These are phyloP conservation scores for Phyllostomus discolor DNA, from an alignment of 2,113 vertebrate species.

Conservation along the genomic window DNA sequence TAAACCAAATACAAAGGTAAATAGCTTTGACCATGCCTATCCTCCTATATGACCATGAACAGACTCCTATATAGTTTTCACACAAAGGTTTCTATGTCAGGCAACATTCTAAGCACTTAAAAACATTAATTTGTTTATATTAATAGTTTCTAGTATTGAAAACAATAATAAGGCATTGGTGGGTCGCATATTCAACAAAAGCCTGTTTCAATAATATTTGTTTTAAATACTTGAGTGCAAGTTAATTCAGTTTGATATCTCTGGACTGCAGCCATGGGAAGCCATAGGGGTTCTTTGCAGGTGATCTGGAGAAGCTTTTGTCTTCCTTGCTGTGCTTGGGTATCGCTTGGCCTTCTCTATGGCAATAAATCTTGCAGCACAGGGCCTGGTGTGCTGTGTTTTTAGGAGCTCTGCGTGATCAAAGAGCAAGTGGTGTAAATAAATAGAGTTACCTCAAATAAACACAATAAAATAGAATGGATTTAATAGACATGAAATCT, in stretches of 20 bases:
- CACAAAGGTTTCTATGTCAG: not conserved
- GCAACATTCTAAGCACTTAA: not conserved
- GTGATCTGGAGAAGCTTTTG: not conserved
- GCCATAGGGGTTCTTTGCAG: conserved; percentile 3
- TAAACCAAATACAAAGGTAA: not conserved
- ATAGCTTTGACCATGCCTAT: not conserved
- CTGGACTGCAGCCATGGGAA: not conserved
- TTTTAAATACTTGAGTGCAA: conserved; percentile 16
- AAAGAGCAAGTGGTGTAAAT: conserved; percentile 48
- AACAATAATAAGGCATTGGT: not conserved
- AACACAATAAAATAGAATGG: conserved; percentile 29
- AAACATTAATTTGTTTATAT: not conserved
- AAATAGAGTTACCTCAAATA: conserved; percentile 35
- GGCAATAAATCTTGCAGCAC: conserved; percentile 31
- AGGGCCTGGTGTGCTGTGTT: not conserved
- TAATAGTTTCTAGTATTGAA: not conserved
- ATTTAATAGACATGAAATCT: conserved; percentile 30
- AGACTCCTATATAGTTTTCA: not conserved
- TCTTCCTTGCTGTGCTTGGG: not conserved
- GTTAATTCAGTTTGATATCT: not conserved
- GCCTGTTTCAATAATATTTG: not conserved
- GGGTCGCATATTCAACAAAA: not conserved
- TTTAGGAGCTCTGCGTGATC: conserved; percentile 36
- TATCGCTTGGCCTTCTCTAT: not conserved
- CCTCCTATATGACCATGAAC: not conserved